Evolutionary conservation across 2,888 invertebrate species (phyloP).

Genomic region (Strigamia transsilvanica): DNA sequence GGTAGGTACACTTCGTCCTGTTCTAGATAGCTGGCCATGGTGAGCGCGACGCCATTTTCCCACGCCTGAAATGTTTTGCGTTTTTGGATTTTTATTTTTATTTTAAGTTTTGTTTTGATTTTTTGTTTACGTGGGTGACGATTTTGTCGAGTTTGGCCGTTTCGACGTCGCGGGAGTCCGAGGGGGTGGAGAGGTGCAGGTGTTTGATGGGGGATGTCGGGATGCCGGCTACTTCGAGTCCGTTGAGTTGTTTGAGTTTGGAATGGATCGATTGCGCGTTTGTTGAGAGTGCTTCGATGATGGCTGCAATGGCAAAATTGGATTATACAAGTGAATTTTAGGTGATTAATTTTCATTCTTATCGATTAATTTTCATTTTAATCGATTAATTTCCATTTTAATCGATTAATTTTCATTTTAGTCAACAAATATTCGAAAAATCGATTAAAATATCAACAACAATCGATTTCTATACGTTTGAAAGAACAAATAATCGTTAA

Average conservation of each 20-base stretch:
- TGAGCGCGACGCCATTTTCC: slow-evolving; percentile 74
- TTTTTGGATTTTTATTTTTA: too few species aligned
- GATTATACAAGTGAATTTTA: too few species aligned
- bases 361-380: too few species aligned
- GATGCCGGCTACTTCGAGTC: slow-evolving; percentile 69
- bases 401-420: background rate
- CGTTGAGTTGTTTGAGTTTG: slow-evolving; percentile 64
- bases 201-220: slow-evolving; percentile 79
- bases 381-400: too few species aligned
- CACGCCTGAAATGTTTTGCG: slow-evolving; percentile 68
- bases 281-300: slow-evolving; percentile 72
- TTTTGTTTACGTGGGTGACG: slow-evolving; percentile 67
- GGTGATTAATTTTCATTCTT: too few species aligned
- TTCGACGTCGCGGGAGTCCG: slow-evolving; percentile 65
- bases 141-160: slow-evolving; percentile 71
- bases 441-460: too few species aligned
- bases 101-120: too few species aligned
- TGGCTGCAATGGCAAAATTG: slow-evolving; percentile 59
- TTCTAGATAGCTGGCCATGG: slow-evolving; percentile 75
- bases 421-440: too few species aligned
- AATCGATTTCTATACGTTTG: too few species aligned
- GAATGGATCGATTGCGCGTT: slow-evolving; percentile 71
- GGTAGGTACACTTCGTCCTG: slow-evolving; percentile 73
- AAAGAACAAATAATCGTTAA: too few species aligned
- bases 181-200: slow-evolving; percentile 70